Evolutionary conservation across 1,140 invertebrate genomes (phyloP), one percentile per base, ranked within the genome.

Genomic region (Philaenus spumarius): DNA sequence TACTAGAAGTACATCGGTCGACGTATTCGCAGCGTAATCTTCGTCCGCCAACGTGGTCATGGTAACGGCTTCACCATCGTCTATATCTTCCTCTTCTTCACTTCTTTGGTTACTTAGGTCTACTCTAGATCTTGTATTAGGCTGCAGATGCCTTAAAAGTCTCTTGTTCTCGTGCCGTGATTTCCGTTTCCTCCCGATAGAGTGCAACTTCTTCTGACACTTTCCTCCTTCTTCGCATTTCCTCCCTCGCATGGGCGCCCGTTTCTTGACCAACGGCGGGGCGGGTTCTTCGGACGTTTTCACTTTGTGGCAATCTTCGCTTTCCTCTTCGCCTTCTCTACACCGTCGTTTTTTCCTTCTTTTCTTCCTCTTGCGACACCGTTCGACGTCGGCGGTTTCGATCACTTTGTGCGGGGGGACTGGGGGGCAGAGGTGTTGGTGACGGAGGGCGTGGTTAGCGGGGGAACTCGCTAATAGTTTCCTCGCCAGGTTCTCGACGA

Each of bases 401-500:
- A 34, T 17, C 37, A 24, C 52, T 12, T 15, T 17, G 14, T 17
- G 24, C 22, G 52, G 42, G 22, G 40, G 22, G 22, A 40, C 42
- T 15, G 61, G 51, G n/a, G 55, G 59, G 24, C 60, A 60, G 35
- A 59, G 55, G 30, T 62, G 54, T 26, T 61, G 62, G 52, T 61
- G 56, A 43, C 60, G 43, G 34, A 39, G 30, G 26, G 34, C 55
- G 40, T 65, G 59, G 19, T 12, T 30, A 24, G 45, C 34, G 19
- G 51, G 35, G 1, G 45, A 6, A 4, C 19, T 12, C 14, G 19
- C 9, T 1, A 30, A 23, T 24, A 52, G 40, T 5, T 46, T 11
- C 12, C 42, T 37, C 34, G 55, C 15, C 23, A 77, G 64, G 61
- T 75, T 69, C 59, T 77, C 75, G 34, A 73, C 72, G 35, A 77